Base-by-base conservation (phyloP, 1,140 invertebrate species). In the Drosophila willistoni region DNA sequence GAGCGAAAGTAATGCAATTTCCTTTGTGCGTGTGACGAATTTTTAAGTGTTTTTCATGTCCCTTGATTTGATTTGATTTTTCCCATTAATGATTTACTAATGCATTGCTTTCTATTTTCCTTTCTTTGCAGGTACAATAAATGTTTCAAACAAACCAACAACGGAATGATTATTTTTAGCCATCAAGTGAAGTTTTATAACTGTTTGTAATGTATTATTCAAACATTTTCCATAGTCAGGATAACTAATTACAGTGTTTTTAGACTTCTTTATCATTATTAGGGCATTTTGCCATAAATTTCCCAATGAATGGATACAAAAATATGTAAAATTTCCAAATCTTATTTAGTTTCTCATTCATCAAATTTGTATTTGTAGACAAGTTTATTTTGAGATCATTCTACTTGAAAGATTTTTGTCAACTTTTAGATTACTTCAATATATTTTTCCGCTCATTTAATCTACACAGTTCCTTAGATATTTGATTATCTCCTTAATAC, bases 1-100 rank as follows among this genome's bases (percentile, higher is more conserved):
- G 25, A 33, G 54, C 7, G 54, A 56, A 59, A 59, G 29, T 59
- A 36, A 66, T 74, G 77, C 72, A 64, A 74, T 75, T 81, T 81
- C 41, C 74, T 61, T 62, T 79, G 78, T 41, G 67, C 71, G 74
- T 85, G 81, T 85, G 75, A 85, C 82, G 78, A 85, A 85, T 85
- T 75, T 81, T 86, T 85, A 79, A 85, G 74, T 78, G 82, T 68
- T 81, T 68, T 75, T 71, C 34, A 34, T 61, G 79, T 64, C 60
- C 62, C 61, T 59, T 64, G 59, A 79, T 60, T 33, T 71, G 69
- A 19, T 62, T 19, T 34, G 19, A 10, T 47, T 33, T 60, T 36
- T 55, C 56, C 56, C 65, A 57, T 61, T 44, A 42, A n/a, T 55
- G 13, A 25, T 64, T 64, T 17, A 64, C 41, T 64, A 33, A 64